These are phyloP conservation scores for Aviceda subcristata DNA, from an alignment of 2,113 vertebrate genomes.

Conservation along the genomic window DNA sequence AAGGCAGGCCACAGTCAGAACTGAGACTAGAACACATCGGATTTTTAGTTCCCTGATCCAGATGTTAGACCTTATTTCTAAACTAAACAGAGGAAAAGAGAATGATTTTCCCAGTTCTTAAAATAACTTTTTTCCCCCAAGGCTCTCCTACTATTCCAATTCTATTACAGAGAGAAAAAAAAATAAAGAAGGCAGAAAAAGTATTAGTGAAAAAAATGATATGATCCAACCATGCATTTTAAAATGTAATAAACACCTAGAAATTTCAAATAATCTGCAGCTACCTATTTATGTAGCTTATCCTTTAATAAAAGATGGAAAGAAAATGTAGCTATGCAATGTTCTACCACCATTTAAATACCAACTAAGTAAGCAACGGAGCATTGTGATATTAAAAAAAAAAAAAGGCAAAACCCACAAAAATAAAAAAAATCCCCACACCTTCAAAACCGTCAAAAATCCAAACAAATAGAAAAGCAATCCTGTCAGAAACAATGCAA, in stretches of 20 bases:
- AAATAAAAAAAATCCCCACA: too few species aligned
- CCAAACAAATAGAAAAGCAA: not conserved
- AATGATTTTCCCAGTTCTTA: not conserved
- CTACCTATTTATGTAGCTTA: not conserved
- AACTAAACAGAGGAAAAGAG: not conserved
- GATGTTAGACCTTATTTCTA: not conserved
- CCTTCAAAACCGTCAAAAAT: not conserved
- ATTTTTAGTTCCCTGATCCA: not conserved
- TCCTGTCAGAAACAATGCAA: not conserved
- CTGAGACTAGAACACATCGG: not conserved
- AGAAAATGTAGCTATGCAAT: not conserved
- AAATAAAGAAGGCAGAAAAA: not conserved
- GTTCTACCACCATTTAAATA: not conserved
- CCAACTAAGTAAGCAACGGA: not conserved
- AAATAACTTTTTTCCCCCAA: not conserved
- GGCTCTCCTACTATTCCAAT: not conserved
- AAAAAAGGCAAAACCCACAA: too few species aligned
- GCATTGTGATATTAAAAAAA: not conserved
- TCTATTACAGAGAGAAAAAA: not conserved
- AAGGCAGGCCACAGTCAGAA: not conserved
- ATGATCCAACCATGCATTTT: not conserved
- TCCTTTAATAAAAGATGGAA: not conserved
- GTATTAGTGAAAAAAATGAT: not conserved
- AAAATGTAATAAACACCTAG: not conserved
- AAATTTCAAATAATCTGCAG: not conserved